A percentile compares a stretch with the other conserved stretches of the same genome.
These are phyloP conservation scores for Oreocharis arfaki DNA, from an alignment of 2,113 vertebrate species.

Conservation along the genomic window DNA sequence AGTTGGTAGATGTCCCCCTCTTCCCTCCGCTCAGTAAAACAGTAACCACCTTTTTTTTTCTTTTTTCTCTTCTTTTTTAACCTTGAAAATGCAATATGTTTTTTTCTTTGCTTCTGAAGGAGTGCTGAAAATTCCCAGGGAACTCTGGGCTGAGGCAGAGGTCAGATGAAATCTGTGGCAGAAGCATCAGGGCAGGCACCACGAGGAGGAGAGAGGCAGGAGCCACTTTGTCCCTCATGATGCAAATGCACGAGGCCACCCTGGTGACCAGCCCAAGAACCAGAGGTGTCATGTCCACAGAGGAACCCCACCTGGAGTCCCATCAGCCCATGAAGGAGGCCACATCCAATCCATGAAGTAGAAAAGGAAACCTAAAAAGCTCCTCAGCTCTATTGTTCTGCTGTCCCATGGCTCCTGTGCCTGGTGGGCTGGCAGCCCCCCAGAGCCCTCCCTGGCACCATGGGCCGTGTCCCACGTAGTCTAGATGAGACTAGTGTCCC, in stretches of 20 bases:
- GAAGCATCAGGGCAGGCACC: background rate
- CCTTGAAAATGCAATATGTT: background rate
- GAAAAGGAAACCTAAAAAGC: background rate
- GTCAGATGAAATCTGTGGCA: background rate
- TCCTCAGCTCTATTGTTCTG: background rate
- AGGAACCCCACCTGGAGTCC: background rate
- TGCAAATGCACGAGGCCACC: background rate
- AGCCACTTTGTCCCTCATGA: background rate
- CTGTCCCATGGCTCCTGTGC: background rate
- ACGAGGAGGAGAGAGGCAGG: background rate
- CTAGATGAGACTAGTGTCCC: background rate
- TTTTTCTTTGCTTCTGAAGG: background rate
- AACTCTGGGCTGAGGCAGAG: background rate
- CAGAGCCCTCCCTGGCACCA: background rate
- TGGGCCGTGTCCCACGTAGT: background rate
- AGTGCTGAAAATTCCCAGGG: background rate
- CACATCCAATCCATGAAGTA: fast-evolving
- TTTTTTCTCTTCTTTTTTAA: background rate
- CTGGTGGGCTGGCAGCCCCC: background rate
- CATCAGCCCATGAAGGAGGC: fast-evolving
- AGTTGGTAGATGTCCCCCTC: background rate
- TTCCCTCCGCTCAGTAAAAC: fast-evolving
- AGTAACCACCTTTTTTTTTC: background rate
- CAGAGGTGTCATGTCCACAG: background rate
- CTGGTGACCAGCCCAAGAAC: background rate